phyloP scores from a whole-genome alignment of 2,797 vertebrate species.

The Nannoperca obscura region DNA sequence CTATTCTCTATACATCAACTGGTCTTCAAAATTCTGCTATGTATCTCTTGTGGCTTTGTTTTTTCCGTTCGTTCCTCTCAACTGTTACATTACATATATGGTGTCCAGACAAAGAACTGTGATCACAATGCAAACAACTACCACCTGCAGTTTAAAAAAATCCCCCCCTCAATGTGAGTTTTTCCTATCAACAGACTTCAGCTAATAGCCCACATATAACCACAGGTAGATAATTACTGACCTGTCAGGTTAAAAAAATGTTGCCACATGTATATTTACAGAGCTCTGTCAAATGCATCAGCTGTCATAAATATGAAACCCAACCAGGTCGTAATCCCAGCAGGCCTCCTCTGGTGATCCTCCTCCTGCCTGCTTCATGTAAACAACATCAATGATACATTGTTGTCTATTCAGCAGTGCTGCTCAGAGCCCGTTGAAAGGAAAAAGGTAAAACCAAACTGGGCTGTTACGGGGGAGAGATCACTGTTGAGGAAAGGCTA shows the following conservation, averaged over 20 bases:
- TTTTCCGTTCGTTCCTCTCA: conserved; percentile 22
- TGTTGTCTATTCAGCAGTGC: conserved; percentile 40
- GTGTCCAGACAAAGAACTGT: conserved; percentile 21
- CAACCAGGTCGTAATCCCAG: conserved; percentile 63
- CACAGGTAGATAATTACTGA: conserved; percentile 50
- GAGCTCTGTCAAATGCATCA: conserved; percentile 28
- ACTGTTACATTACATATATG: conserved; percentile 11
- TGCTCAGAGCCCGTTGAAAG: conserved; percentile 14
- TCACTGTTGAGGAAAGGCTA: neutral
- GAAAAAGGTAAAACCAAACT: neutral
- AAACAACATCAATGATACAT: conserved; percentile 46
- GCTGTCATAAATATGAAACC: conserved; percentile 60
- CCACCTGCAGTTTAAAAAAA: conserved; percentile 23
- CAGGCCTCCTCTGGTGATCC: conserved; percentile 35
- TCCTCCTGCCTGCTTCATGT: conserved; percentile 40
- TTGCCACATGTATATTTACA: conserved; percentile 58
- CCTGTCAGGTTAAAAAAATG: conserved; percentile 35
- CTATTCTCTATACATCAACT: neutral
- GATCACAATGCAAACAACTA: conserved; percentile 42
- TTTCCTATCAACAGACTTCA: conserved; percentile 26
- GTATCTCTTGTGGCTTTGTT: neutral
- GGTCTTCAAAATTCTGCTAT: neutral
- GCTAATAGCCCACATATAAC: conserved; percentile 42
- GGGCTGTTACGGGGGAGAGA: neutral
- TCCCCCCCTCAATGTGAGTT: conserved; percentile 1